phyloP scores from a whole-genome alignment of 2,888 invertebrate genomes.

The Caenorhabditis wallacei region DNA sequence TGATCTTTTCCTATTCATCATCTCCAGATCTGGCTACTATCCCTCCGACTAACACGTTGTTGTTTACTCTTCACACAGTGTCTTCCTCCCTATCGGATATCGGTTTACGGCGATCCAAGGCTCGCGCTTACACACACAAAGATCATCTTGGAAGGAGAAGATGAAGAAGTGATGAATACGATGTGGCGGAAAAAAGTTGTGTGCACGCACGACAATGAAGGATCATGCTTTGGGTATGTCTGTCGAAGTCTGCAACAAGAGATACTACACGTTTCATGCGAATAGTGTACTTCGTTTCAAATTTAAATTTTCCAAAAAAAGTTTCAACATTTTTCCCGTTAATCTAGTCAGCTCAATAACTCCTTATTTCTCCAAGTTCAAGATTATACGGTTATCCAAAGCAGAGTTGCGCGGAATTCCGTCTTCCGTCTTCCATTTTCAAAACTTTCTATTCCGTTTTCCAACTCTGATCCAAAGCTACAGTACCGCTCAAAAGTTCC shows the following conservation, averaged over 20 bases:
- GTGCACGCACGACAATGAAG: constrained; percentile 29
- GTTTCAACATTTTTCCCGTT: too few species aligned
- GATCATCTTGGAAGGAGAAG: constrained; percentile 24
- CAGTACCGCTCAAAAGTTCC: too few species aligned
- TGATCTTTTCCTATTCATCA: not conserved
- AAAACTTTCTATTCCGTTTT: too few species aligned
- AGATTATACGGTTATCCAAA: too few species aligned
- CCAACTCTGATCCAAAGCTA: too few species aligned
- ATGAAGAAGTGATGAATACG: constrained; percentile 22
- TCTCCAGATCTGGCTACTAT: constrained; percentile 34
- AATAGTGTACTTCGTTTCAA: too few species aligned
- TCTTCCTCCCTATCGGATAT: constrained; percentile 29
- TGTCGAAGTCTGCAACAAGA: not conserved
- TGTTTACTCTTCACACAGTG: constrained; percentile 38
- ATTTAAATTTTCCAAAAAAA: too few species aligned
- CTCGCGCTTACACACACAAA: constrained; percentile 6
- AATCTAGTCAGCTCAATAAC: too few species aligned
- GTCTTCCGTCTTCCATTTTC: too few species aligned
- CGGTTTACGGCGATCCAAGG: constrained; percentile 39
- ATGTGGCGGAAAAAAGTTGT: constrained; percentile 35
- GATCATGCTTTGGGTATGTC: constrained; percentile 20
- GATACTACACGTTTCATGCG: constrained; percentile 18
- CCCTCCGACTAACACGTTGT: constrained; percentile 11
- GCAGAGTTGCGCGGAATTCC: too few species aligned
- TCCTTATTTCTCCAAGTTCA: too few species aligned